A percentile compares a stretch with the other conserved stretches of the same genome.
phyloP scores from a whole-genome alignment of 2,113 vertebrate species.

The Toxostoma redivivum region DNA sequence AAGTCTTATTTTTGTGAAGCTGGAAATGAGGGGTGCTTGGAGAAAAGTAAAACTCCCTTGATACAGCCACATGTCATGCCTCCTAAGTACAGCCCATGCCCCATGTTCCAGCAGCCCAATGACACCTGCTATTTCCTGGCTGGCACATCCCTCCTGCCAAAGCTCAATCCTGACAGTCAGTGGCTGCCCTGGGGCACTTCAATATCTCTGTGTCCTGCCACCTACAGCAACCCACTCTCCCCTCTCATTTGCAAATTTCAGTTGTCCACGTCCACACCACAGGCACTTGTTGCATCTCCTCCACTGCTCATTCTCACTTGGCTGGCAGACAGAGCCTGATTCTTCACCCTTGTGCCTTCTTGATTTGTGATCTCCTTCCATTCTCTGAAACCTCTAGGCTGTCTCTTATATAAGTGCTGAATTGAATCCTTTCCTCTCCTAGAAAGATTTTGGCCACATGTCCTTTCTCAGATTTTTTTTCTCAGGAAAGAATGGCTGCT shows the following conservation, averaged over 20 bases:
- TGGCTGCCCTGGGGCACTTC: background rate
- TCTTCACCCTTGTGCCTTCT: rapidly evolving
- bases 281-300: background rate
- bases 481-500: background rate
- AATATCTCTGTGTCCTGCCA: background rate
- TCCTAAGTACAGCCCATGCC: background rate
- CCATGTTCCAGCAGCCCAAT: background rate
- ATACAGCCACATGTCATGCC: rapidly evolving
- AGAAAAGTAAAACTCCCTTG: background rate
- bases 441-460: background rate
- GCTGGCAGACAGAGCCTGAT: background rate
- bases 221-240: background rate
- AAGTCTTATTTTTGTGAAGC: background rate
- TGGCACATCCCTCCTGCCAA: background rate
- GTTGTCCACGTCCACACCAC: background rate
- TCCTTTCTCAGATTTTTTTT: background rate
- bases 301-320: background rate
- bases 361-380: background rate
- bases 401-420: background rate
- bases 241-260: background rate
- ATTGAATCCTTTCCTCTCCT: background rate
- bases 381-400: background rate
- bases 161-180: background rate
- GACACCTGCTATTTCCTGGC: background rate
- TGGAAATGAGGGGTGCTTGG: background rate